Evolutionary conservation across 2,888 invertebrate species (phyloP), one percentile per base, ranked within the genome.

Genomic region (Byasa hedistus): DNA sequence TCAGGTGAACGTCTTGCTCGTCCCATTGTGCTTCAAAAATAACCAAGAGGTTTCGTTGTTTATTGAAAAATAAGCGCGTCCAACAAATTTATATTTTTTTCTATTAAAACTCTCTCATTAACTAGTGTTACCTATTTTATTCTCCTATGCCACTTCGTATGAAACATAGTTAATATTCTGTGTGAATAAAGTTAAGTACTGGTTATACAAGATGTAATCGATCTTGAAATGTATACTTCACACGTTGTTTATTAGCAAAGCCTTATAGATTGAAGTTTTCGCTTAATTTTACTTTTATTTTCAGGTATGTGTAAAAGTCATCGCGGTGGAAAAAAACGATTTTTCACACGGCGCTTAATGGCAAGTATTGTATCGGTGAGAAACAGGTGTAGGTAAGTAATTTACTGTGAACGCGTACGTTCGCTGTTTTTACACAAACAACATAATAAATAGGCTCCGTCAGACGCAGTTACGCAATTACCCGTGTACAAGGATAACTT

Each of bases 301-400:
- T 10, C 66, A 67, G 66, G 66, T 67, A 21, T 44, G 62, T 67
- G 23, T 59, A 66, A 62, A 64, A 51, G 63, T 24, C 36, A 59
- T 19, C 24, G 56, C 48, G 55, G 62, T 58, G 19, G 52, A 54
- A 54, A 55, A 57, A 55, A 67, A 59, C 63, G 36, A 56, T 51
- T 54, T 63, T 66, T 66, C 66, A 39, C 63, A 67, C 63, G 66
- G 19, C 55, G 54, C 62, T 59, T 60, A 60, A 60, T 63, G 21
- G 54, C 36, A 56, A 51, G 66, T 63, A 66, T 67, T 67, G 62
- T 60, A 48, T 48, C 59, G 66, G 58, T 67, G 66, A 27, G 66
- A 67, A 67, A 24, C 59, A 56, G 63, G 61, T 60, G 60, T 58
- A 21, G 59, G 51, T 55, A 55, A 63, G 59, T 63, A 66, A 66